phyloP scores from a whole-genome alignment of 2,797 vertebrate genomes.

The Acridotheres tristis region DNA sequence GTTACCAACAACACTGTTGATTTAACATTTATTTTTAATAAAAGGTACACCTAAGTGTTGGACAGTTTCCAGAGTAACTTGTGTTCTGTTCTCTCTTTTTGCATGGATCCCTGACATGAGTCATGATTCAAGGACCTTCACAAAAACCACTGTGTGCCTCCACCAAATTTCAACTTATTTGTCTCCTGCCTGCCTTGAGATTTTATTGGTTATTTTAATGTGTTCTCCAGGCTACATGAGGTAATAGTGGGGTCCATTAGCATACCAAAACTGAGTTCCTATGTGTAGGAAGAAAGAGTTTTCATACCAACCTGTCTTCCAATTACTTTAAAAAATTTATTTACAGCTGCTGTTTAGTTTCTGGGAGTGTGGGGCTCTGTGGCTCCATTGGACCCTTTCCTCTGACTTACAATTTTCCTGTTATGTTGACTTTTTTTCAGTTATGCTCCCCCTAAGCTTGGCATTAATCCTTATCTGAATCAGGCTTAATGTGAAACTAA shows the following conservation, averaged over 20 bases:
- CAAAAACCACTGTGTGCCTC: neutral
- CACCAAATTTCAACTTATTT: neutral
- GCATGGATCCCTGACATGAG: neutral
- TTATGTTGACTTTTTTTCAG: neutral
- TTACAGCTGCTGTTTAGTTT: neutral
- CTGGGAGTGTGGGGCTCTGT: neutral
- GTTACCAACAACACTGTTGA: neutral
- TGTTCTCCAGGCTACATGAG: neutral
- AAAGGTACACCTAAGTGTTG: neutral
- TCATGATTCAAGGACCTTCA: neutral
- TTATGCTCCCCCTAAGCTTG: neutral
- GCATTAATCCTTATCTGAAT: neutral
- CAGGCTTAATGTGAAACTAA: neutral
- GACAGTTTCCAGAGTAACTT: neutral
- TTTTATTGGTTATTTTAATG: neutral
- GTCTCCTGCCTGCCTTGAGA: neutral
- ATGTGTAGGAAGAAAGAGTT: neutral
- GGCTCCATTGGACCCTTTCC: neutral
- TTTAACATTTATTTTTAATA: neutral
- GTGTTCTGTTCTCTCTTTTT: neutral
- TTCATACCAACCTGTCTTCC: neutral
- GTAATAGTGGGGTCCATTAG: neutral
- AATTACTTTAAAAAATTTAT: neutral
- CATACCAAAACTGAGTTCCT: neutral
- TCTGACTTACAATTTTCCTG: neutral